Evolutionary conservation across 2,888 invertebrate genomes (phyloP).

Genomic region (Cheilosia impressa): DNA sequence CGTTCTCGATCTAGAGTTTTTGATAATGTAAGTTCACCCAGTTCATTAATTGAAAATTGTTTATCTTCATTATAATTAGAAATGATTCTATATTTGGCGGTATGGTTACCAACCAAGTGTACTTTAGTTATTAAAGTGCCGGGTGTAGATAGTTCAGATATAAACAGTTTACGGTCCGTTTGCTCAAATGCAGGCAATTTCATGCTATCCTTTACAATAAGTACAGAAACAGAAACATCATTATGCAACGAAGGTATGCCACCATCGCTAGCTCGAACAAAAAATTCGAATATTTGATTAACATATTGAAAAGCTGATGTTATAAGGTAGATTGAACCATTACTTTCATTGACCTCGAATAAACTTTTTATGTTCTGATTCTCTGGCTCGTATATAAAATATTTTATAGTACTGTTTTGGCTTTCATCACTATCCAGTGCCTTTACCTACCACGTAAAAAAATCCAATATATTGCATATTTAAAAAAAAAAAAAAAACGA

Average conservation of each 20-base stretch:
- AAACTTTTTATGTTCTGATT: constrained; percentile 87
- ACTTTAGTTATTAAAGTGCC: constrained; percentile 88
- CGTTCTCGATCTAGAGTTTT: constrained; percentile 91
- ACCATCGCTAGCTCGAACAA: constrained; percentile 93
- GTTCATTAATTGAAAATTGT: constrained; percentile 89
- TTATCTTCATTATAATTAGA: constrained; percentile 86
- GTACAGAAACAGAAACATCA: constrained; percentile 92
- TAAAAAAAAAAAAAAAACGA: not conserved
- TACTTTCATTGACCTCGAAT: constrained; percentile 89
- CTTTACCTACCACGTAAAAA: constrained; percentile 84
- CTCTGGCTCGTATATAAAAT: constrained; percentile 90
- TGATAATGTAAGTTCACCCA: constrained; percentile 90
- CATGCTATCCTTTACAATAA: constrained; percentile 89
- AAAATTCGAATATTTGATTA: constrained; percentile 92
- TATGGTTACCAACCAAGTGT: constrained; percentile 87
- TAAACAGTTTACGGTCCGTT: constrained; percentile 90
- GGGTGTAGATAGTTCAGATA: constrained; percentile 90
- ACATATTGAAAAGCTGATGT: constrained; percentile 85
- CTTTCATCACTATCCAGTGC: constrained; percentile 93
- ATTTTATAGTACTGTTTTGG: constrained; percentile 88
- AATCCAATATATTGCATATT: not conserved
- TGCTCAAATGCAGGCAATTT: constrained; percentile 90
- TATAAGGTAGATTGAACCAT: constrained; percentile 89
- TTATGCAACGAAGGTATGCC: constrained; percentile 90
- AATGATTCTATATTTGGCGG: constrained; percentile 87